Conservation (phyloP, 2,113 vertebrate genomes). For the Sturnus vulgaris region DNA sequence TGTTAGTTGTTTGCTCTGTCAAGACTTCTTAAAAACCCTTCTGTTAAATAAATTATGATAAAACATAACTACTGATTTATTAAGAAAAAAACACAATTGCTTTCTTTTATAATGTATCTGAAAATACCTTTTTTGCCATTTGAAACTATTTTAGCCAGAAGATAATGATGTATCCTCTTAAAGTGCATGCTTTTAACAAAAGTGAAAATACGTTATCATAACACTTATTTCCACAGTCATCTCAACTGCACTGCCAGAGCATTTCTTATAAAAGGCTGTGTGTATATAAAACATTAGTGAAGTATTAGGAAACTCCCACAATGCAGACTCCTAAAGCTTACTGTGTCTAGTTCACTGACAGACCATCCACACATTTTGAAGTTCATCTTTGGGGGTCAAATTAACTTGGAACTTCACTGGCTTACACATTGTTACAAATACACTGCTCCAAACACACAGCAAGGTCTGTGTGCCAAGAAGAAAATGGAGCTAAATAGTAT, state of each 20-base stretch:
- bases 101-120: not conserved
- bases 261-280: not conserved
- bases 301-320: not conserved
- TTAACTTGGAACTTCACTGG: not conserved
- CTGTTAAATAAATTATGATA: not conserved
- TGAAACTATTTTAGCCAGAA: not conserved
- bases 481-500: not conserved
- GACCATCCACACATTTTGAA: not conserved
- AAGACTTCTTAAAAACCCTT: not conserved
- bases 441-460: not conserved
- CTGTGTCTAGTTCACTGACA: not conserved
- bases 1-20: not conserved
- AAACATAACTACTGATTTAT: not conserved
- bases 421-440: not conserved
- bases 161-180: not conserved
- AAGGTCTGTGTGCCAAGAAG: no score
- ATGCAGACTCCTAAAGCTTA: not conserved
- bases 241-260: not conserved
- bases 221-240: not conserved
- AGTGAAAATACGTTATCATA: not conserved
- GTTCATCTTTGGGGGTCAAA: not conserved
- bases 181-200: accelerated
- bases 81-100: not conserved
- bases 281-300: not conserved
- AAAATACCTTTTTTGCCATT: not conserved